Evolutionary conservation across 2,113 vertebrate genomes (phyloP).

Genomic region (Hippocampus barbouri): DNA sequence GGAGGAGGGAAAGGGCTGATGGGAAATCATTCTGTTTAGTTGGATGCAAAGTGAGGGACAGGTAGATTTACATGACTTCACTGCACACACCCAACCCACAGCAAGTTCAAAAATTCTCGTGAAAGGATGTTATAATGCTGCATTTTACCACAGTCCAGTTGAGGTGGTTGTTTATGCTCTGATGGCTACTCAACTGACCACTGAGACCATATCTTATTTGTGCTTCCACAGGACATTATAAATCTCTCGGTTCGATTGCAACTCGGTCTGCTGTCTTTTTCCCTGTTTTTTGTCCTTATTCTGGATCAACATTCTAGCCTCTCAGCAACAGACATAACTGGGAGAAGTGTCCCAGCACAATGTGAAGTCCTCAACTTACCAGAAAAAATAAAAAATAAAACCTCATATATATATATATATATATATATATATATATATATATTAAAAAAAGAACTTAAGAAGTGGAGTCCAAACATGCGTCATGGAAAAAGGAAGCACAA

Average conservation of each 20-base stretch:
- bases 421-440: too few relatives aligned
- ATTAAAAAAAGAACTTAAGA: too few relatives aligned
- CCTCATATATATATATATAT: too few relatives aligned
- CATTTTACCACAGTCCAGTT: constrained; percentile 31
- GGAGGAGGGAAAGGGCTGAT: constrained; percentile 15
- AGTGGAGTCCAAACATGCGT: constrained; percentile 13
- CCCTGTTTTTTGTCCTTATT: background rate
- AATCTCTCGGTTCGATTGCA: constrained; percentile 14
- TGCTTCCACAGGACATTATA: constrained; percentile 36
- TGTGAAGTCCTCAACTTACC: constrained; percentile 18
- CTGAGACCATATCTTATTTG: constrained; percentile 51
- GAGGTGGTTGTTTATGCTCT: constrained; percentile 33
- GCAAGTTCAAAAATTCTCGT: constrained; percentile 5
- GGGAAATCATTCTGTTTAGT: constrained; percentile 15
- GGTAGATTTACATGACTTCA: background rate
- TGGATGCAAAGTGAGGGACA: constrained; percentile 3
- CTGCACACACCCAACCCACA: background rate
- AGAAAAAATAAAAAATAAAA: background rate
- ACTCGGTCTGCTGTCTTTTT: constrained; percentile 1
- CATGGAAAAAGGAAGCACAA: constrained; percentile 6
- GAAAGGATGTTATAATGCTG: constrained; percentile 7
- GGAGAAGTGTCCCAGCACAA: constrained; percentile 20
- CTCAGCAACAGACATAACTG: background rate
- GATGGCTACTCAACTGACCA: constrained; percentile 47
- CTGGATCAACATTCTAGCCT: constrained; percentile 5